Percentiles rank a stretch among this genome's conserved stretches.
phyloP scores from a whole-genome alignment of 1,140 invertebrate genomes.

The Drosophila ficusphila region DNA sequence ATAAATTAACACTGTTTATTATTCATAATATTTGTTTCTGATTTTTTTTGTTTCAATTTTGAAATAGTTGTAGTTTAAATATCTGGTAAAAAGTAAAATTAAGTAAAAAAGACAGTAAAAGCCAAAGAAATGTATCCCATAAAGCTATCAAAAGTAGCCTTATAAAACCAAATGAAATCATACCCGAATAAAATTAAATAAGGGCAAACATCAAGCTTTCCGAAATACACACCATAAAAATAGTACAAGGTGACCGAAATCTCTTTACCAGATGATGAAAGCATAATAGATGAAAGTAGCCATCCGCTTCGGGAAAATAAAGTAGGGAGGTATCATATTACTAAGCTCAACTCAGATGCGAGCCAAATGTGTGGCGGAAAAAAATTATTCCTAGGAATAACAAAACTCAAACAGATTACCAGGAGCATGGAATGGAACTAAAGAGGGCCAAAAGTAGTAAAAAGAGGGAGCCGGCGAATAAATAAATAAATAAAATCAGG shows the following conservation, averaged over 20 bases:
- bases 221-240: not conserved
- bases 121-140: not conserved
- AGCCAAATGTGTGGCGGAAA: conserved; percentile 42
- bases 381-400: conserved; percentile 63
- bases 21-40: no score
- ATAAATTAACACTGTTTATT: no score
- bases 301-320: not conserved
- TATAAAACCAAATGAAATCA: conserved; percentile 9
- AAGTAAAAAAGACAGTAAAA: no score
- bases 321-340: conserved; percentile 18
- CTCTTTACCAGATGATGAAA: conserved; percentile 35
- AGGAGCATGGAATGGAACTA: conserved; percentile 42
- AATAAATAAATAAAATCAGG: conserved; percentile 78
- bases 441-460: conserved; percentile 29
- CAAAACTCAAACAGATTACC: conserved; percentile 61
- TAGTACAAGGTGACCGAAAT: conserved; percentile 20
- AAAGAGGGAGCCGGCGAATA: conserved; percentile 49
- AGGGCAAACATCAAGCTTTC: not conserved
- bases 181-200: not conserved
- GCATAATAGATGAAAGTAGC: conserved; percentile 46
- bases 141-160: not conserved
- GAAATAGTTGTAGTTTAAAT: no score
- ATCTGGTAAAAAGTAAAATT: no score
- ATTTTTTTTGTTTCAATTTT: no score
- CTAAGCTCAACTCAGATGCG: conserved; percentile 16